Evolutionary conservation across 2,113 vertebrate genomes (phyloP).

Genomic region (Rhineura floridana): DNA sequence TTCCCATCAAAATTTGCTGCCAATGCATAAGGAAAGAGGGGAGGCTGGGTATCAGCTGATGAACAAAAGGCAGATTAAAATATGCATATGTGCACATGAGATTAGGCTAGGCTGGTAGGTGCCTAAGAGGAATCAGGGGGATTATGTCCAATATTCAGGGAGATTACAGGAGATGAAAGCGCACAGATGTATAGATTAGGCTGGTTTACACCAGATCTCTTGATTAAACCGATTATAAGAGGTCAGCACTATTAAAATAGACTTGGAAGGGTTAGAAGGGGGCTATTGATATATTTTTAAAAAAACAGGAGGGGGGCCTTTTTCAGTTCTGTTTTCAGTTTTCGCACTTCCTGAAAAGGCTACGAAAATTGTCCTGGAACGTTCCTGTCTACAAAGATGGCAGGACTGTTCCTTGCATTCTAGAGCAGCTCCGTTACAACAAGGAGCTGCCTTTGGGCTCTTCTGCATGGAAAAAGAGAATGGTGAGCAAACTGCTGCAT

Average conservation of each 20-base stretch:
- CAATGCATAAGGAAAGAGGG: background rate
- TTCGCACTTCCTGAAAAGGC: too few species aligned
- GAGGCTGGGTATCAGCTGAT: background rate
- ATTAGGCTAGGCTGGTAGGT: constrained; percentile 9
- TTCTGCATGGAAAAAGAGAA: background rate
- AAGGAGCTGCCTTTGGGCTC: background rate
- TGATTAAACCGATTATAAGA: constrained; percentile 25
- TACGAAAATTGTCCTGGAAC: background rate
- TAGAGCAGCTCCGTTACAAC: too few species aligned
- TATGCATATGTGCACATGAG: constrained; percentile 30
- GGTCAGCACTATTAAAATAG: background rate
- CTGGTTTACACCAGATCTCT: background rate
- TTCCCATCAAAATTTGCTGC: background rate
- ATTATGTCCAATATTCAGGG: constrained; percentile 25
- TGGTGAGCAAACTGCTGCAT: too few species aligned
- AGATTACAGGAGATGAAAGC: constrained; percentile 33
- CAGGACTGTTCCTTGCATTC: background rate
- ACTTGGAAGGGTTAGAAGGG: background rate
- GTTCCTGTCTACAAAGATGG: background rate
- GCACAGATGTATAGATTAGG: constrained; percentile 16
- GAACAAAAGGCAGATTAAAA: constrained; percentile 32
- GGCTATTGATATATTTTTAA: background rate
- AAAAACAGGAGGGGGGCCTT: background rate
- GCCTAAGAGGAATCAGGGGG: constrained; percentile 15
- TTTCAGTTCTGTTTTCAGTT: background rate